phyloP scores from a whole-genome alignment of 2,113 vertebrate genomes.

The Tiliqua scincoides region DNA sequence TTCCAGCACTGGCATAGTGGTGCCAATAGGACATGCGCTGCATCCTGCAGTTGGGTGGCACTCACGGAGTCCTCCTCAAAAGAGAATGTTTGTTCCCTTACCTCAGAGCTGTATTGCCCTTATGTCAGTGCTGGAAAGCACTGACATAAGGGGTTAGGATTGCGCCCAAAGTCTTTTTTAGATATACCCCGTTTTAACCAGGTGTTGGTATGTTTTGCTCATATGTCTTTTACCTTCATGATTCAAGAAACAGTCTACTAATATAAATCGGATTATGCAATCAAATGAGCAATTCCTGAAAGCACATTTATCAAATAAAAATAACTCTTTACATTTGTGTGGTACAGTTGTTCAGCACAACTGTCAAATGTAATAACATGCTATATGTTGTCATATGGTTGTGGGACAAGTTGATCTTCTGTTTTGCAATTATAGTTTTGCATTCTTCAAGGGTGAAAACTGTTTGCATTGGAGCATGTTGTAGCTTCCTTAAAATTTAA shows the following conservation, averaged over 20 bases:
- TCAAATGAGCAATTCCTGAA: not conserved
- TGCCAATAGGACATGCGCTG: too few species aligned
- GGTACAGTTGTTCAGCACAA: constrained; percentile 41
- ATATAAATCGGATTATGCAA: not conserved
- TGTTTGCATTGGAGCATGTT: constrained; percentile 31
- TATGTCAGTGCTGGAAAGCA: too few species aligned
- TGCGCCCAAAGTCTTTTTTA: too few species aligned
- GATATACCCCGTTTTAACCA: not conserved
- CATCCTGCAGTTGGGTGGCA: too few species aligned
- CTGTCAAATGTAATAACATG: constrained; percentile 22
- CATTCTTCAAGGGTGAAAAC: constrained; percentile 32
- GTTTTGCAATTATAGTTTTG: not conserved
- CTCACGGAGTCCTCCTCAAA: too few species aligned
- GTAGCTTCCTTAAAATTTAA: constrained; percentile 25
- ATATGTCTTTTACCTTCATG: not conserved
- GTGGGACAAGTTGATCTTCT: constrained; percentile 21
- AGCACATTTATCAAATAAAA: constrained; percentile 10
- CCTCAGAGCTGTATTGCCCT: too few species aligned
- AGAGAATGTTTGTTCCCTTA: too few species aligned
- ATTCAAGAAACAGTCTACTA: not conserved
- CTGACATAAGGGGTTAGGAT: too few species aligned
- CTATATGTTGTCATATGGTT: constrained; percentile 53
- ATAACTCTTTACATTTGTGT: constrained; percentile 2
- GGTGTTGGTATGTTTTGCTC: not conserved
- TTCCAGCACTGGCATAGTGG: too few species aligned